A percentile compares a stretch with the other conserved stretches of the same genome.
These are phyloP conservation scores for Xiphophorus maculatus DNA, from an alignment of 2,113 vertebrate genomes.

Conservation along the genomic window DNA sequence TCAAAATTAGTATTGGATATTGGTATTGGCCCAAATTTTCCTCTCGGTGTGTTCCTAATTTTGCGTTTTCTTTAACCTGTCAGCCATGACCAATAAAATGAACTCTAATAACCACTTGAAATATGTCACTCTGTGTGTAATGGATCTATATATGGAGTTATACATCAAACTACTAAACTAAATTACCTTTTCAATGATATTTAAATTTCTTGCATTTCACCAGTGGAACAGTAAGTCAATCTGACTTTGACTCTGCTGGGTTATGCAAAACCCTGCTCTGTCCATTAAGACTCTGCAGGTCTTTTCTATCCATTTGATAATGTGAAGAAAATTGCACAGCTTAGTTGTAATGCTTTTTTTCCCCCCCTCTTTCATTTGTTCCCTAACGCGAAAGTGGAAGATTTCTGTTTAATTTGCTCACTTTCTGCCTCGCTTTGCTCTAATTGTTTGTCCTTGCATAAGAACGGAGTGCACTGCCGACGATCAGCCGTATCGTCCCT, in stretches of 20 bases:
- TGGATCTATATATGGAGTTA: background rate
- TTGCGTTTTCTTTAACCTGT: no score
- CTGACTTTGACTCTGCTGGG: background rate
- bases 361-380: conserved; percentile 21
- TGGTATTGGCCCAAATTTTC: no score
- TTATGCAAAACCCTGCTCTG: background rate
- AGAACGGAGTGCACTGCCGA: conserved; percentile 34
- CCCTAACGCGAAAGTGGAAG: conserved; percentile 21
- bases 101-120: background rate
- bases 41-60: no score
- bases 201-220: background rate
- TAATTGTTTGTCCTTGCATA: conserved; percentile 55
- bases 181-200: background rate
- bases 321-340: conserved; percentile 1
- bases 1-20: no score
- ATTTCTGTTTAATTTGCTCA: conserved; percentile 27
- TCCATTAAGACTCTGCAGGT: background rate
- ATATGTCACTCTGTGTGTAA: background rate
- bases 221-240: background rate
- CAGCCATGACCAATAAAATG: background rate
- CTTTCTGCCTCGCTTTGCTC: conserved; percentile 18
- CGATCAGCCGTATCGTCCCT: conserved; percentile 30
- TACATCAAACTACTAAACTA: background rate
- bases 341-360: background rate
- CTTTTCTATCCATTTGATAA: conserved; percentile 1